Conservation (phyloP, 2,113 vertebrate genomes). For the Megaptera novaeangliae region DNA sequence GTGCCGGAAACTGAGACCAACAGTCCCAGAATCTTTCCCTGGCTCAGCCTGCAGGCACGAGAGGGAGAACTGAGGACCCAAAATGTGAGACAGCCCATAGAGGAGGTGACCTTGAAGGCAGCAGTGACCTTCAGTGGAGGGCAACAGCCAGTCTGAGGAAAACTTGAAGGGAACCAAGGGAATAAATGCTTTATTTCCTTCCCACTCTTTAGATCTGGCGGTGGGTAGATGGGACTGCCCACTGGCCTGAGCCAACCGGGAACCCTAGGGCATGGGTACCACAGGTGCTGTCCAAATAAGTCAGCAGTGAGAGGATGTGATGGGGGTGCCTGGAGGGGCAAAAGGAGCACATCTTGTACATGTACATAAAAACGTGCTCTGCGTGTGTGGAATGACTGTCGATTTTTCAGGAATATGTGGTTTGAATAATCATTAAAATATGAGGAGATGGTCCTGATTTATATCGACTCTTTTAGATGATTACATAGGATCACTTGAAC, state of each 20-base stretch:
- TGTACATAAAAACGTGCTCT: background rate
- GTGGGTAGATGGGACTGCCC: accelerated
- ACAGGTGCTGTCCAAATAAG: background rate
- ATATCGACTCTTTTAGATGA: background rate
- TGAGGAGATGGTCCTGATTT: background rate
- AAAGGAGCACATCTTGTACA: background rate
- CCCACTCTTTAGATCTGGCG: background rate
- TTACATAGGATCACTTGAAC: background rate
- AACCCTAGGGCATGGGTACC: background rate
- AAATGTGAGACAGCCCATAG: background rate
- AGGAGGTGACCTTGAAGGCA: background rate
- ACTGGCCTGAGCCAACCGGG: accelerated
- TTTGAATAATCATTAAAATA: background rate
- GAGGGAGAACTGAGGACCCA: background rate
- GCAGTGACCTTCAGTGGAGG: background rate
- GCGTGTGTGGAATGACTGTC: accelerated
- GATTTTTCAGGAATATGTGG: background rate
- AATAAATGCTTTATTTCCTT: background rate
- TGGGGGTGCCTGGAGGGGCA: background rate
- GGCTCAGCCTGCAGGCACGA: background rate
- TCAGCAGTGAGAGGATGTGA: background rate
- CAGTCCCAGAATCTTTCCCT: background rate
- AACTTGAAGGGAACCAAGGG: background rate
- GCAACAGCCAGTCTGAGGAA: background rate
- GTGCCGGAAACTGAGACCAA: background rate